Evolutionary conservation across 2,113 vertebrate genomes (phyloP).

Genomic region (Mobula birostris): DNA sequence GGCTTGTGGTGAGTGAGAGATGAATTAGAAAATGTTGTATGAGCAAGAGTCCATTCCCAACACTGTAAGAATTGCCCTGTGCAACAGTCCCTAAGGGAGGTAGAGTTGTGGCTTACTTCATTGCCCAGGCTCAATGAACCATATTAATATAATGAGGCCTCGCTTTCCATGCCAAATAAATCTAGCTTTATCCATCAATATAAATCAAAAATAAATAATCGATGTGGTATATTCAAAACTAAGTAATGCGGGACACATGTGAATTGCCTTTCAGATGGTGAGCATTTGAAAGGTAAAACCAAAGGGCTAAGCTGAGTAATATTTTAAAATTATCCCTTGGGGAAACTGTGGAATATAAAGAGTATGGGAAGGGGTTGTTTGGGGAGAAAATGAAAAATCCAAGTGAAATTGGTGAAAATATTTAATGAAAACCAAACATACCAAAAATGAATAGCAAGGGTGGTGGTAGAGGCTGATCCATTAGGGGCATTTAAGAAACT

Average conservation of each 20-base stretch:
- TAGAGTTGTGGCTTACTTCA: neutral
- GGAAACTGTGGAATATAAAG: neutral
- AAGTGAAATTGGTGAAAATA: neutral
- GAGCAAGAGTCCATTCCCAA: neutral
- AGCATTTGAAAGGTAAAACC: neutral
- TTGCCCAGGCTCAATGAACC: neutral
- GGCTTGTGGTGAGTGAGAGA: neutral
- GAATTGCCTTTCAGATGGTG: neutral
- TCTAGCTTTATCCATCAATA: neutral
- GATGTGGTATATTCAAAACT: neutral
- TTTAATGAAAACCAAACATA: neutral
- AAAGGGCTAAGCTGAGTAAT: neutral
- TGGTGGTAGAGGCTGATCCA: too few relatives aligned
- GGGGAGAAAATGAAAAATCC: neutral
- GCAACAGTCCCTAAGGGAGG: neutral
- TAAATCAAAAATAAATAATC: constrained; percentile 2
- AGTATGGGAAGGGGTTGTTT: too few relatives aligned
- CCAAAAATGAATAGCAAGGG: too few relatives aligned
- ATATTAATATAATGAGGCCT: neutral
- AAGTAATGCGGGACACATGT: neutral
- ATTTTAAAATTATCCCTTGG: neutral
- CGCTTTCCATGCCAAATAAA: neutral
- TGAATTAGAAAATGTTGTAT: neutral
- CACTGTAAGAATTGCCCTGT: neutral
- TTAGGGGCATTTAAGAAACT: too few relatives aligned